These are phyloP conservation scores for Yasuhikotakia modesta DNA, from an alignment of 2,797 vertebrate species.

Conservation along the genomic window DNA sequence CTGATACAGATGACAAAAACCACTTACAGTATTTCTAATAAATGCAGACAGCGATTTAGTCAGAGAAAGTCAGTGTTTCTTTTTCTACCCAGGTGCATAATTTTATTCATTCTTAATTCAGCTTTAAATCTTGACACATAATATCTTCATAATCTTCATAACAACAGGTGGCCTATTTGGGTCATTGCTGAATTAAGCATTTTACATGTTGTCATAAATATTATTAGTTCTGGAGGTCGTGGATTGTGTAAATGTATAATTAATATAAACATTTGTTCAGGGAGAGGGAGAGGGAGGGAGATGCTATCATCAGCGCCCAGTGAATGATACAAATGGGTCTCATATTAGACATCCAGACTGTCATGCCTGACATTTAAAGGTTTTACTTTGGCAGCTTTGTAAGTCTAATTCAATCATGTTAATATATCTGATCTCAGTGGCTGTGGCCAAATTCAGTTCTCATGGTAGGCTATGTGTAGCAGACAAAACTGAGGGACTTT, in stretches of 20 bases:
- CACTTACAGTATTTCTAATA: background rate
- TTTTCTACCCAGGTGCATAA: background rate
- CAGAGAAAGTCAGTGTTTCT: background rate
- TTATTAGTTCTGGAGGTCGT: background rate
- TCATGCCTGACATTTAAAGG: constrained; percentile 56
- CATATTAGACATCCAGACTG: background rate
- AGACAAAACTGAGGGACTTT: constrained; percentile 17
- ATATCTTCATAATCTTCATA: background rate
- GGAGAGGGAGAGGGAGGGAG: constrained; percentile 9
- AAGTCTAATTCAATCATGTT: constrained; percentile 62
- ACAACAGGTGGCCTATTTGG: constrained; percentile 27
- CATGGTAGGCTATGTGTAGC: background rate
- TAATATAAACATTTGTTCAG: constrained; percentile 14
- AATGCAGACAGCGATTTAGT: background rate
- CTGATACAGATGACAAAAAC: background rate
- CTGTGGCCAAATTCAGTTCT: constrained; percentile 35
- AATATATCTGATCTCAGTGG: constrained; percentile 44
- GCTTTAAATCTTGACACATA: background rate
- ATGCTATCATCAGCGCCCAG: constrained; percentile 31
- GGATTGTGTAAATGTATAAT: background rate
- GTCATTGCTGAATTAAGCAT: background rate
- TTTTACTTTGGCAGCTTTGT: constrained; percentile 59
- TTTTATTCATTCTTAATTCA: background rate
- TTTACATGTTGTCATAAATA: constrained; percentile 3
- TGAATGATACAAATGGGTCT: constrained; percentile 63